Base-by-base conservation (phyloP, 2,888 invertebrate genomes). In the Microctonus brassicae region DNA sequence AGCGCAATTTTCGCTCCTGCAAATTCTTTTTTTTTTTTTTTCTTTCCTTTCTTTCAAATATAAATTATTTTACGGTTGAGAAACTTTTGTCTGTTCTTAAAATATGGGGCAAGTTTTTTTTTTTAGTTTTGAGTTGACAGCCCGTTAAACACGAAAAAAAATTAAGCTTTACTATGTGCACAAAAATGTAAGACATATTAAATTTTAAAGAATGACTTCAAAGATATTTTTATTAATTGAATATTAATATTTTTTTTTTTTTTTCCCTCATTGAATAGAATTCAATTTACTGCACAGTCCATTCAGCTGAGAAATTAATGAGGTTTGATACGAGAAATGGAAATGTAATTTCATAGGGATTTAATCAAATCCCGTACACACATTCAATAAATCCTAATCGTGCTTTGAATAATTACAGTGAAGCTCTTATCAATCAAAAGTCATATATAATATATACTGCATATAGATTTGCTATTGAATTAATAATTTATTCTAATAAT, bases 11-110 rank as follows among this genome's bases (percentile, higher is more conserved):
- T 52, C 42, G 24, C 22, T 53, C n/a, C 10, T 22, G 39, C n/a
- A 47, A 47, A 47, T 17, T 47, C 17, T 47, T n/a, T 47, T 17
- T 47, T 20, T n/a, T 20, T n/a, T 47, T 47, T 10, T 36, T 10
- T 36, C 10, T 36, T 36, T 10, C 10, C 10, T 36, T 55, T 42
- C 57, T 66, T 39, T n/a, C 36, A 39, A 22, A 66, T 29, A 65
- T 69, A 36, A 69, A 72, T 68, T 47, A 72, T 39, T 55, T 47
- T 20, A 39, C 22, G 52, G 67, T 66, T 26, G 24, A n/a, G 9
- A 7, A 47, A 47, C 17, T 81, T 81, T 79, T 81, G 53, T 55
- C 70, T 64, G 70, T 70, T 70, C 34, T 74, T 73, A 77, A 79
- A 76, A 79, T 76, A 74, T 77, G 74, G 66, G 70, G 71, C 68